Base-by-base conservation (phyloP, 2,113 vertebrate species). In the Zootoca vivipara region DNA sequence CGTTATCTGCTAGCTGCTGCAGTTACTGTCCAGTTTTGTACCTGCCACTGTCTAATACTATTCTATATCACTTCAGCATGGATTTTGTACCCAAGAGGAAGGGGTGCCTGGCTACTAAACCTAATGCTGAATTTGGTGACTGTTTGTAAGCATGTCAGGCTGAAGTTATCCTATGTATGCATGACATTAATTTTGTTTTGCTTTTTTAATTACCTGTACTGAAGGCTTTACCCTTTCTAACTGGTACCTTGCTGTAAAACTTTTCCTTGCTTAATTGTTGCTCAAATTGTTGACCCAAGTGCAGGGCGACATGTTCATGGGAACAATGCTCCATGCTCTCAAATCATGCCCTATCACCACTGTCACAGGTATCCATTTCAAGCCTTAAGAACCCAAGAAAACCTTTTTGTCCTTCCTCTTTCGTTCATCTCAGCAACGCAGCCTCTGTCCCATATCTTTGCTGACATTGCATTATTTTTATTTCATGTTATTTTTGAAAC, bases 191-290 rank as follows among this genome's bases (percentile, higher is more conserved):
- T 93, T 94, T 93, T 91, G 72, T 93, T 91, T 94, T 83, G 40
- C 72, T 82, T 82, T 93, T 91, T 86, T 93, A 95, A 95, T 94
- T 91, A 87, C 90, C 90, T 95, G 85, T 95, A 95, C 89, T 84
- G 89, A 96, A 95, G 92, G 94, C 94, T 96, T 95, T 89, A 91
- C 94, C 95, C 95, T 93, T 96, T 95, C 96, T 96, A 92, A 95
- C 93, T 93, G 94, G 93, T 96, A 95, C 95, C 96, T 96, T 95
- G 93, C 96, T 97, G 92, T 96, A 96, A 96, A 95, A 96, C 94
- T 96, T 92, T 96, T 89, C 83, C 86, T 94, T 96, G 87, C 96
- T 95, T 96, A 94, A 96, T 93, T 97, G 93, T 96, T 90, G 90
- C 94, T 91, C 90, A 93, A 92, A 92, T 93, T n/a, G 94, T 93